Conservation (phyloP, 2,797 vertebrate species). For the Mus spretus region DNA sequence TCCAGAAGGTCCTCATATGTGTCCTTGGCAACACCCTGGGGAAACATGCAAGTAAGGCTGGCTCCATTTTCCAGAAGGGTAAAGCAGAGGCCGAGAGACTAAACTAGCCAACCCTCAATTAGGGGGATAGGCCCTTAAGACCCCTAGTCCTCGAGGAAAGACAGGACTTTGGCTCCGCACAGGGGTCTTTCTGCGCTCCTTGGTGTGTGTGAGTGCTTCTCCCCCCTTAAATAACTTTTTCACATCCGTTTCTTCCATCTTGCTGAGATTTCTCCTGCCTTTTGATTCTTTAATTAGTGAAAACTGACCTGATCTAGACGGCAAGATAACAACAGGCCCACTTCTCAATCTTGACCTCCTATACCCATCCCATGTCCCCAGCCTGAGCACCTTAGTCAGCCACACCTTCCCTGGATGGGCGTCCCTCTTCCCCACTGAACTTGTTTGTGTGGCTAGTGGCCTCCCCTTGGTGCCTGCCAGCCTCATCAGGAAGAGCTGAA, state of each 20-base stretch:
- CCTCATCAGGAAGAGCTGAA: not conserved
- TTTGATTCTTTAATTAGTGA: not conserved
- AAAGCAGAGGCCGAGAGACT: not conserved
- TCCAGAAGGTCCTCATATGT: not conserved
- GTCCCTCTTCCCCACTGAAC: not conserved
- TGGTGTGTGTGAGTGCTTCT: no score
- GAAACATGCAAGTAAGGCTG: not conserved
- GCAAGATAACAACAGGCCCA: not conserved
- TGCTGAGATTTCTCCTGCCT: not conserved
- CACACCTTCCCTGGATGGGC: not conserved
- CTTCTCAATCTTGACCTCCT: not conserved
- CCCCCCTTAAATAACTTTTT: not conserved
- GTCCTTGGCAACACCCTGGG: not conserved
- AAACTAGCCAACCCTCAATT: no score
- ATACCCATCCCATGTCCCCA: not conserved
- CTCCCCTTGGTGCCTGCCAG: not conserved
- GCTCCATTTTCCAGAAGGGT: constrained; percentile 13
- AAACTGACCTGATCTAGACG: not conserved
- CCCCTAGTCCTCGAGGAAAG: no score
- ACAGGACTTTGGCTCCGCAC: no score
- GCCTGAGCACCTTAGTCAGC: not conserved
- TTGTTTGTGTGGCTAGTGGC: not conserved
- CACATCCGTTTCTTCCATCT: no score
- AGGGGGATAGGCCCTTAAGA: no score
- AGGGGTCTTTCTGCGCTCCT: no score